Base-by-base conservation (phyloP, 1,140 invertebrate species). In the Leptopilina clavipes region DNA sequence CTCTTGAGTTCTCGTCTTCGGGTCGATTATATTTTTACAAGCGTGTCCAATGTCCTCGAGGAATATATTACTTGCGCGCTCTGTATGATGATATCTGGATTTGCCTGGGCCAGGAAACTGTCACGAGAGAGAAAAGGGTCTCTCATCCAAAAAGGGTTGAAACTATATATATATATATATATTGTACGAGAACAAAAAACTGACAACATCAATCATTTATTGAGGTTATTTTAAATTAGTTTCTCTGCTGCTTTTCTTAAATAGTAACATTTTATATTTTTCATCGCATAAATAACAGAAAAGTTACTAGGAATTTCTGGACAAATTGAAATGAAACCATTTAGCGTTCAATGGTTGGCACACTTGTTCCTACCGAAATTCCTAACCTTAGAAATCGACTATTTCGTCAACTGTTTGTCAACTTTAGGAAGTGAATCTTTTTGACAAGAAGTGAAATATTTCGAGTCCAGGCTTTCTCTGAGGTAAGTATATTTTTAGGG, bases 21-120 rank as follows among this genome's bases (percentile, higher is more conserved):
- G 81, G 76, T 77, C 79, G 83, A 83, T 83, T 83, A 82, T 84
- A 81, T 83, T 84, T 81, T 81, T 83, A 84, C 80, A 83, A 81
- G 80, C 82, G 81, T 81, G 82, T 84, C 82, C 81, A 84, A 84
- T 84, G 81, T 83, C 83, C 79, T 83, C 80, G 81, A 84, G 74
- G 81, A 84, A 81, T 82, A 82, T 81, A 83, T 84, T 82, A 83
- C 77, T 40, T 40, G 37, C 9, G 37, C 9, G 31, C 37, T 71
- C 48, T 70, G 76, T 73, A 74, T 81, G 44, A 76, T 76, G 76
- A 76, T 78, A 78, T 79, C 81, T 79, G 79, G 79, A 81, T 65
- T 65, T 83, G 77, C 79, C 81, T 77, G 71, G 79, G 81, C 71
- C 77, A 59, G 56, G 56, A 65, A 65, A 65, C 59, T 65, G 59